phyloP scores from a whole-genome alignment of 2,888 invertebrate genomes.

The Adela reaumurella region DNA sequence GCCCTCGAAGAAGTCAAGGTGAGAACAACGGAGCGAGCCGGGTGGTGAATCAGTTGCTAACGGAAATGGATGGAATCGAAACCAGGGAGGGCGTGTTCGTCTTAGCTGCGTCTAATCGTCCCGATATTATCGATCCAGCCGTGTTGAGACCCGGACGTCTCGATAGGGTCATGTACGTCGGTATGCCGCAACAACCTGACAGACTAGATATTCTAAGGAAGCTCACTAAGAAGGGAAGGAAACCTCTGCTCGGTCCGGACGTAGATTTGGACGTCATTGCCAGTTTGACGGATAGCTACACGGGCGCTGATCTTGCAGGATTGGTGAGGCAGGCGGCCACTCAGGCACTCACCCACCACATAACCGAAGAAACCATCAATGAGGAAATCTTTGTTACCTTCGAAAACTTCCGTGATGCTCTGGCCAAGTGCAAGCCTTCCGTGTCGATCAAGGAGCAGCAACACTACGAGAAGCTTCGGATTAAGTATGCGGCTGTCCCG shows the following conservation, averaged over 20 bases:
- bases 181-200: conserved; percentile 76
- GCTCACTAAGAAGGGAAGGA: conserved; percentile 83
- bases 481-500: conserved; percentile 59
- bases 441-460: conserved; percentile 76
- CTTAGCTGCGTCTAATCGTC: conserved; percentile 94
- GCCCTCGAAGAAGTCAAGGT: conserved; percentile 81
- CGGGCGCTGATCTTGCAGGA: conserved; percentile 92
- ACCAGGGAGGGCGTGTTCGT: conserved; percentile 89
- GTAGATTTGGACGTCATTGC: conserved; percentile 73
- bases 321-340: conserved; percentile 85
- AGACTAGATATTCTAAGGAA: conserved; percentile 85
- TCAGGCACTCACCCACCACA: conserved; percentile 72
- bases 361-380: conserved; percentile 51
- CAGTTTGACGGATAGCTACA: conserved; percentile 70
- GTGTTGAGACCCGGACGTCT: conserved; percentile 84
- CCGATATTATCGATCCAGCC: conserved; percentile 95
- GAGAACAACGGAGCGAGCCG: conserved; percentile 71
- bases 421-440: conserved; percentile 81
- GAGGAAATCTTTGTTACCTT: conserved; percentile 60
- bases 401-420: conserved; percentile 73
- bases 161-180: conserved; percentile 87
- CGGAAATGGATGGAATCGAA: conserved; percentile 98
- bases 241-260: conserved; percentile 71
- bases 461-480: conserved; percentile 70
- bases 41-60: conserved; percentile 94